Conservation (phyloP, 2,113 vertebrate species). For the Paradoxurus hermaphroditus region DNA sequence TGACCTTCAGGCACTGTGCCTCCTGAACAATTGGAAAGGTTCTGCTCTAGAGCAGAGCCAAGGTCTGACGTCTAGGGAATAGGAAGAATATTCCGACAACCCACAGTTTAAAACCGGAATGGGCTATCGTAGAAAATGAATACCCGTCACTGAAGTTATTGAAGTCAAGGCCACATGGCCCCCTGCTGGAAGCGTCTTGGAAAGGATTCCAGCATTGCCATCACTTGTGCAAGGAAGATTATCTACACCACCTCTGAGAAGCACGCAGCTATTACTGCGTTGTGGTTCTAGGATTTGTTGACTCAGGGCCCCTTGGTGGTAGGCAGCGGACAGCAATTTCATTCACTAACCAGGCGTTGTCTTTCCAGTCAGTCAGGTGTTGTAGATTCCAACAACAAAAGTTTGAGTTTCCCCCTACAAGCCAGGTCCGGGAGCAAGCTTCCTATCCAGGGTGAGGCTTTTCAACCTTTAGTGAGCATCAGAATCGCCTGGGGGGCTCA, state of each 20-base stretch:
- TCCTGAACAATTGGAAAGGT: not conserved
- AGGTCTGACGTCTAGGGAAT: not conserved
- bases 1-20: not conserved
- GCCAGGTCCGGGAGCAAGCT: not conserved
- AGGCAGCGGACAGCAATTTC: not conserved
- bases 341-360: accelerated
- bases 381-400: not conserved
- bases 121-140: not conserved
- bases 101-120: not conserved
- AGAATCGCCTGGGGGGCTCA: not conserved
- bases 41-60: not conserved
- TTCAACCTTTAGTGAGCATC: too few relatives aligned
- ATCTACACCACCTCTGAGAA: not conserved
- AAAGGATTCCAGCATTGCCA: not conserved
- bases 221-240: not conserved
- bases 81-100: not conserved
- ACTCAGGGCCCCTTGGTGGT: not conserved
- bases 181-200: constrained; percentile 15
- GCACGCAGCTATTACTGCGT: not conserved
- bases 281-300: not conserved
- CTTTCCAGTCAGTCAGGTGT: not conserved
- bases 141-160: not conserved
- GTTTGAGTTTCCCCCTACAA: not conserved
- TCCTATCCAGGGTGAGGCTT: not conserved
- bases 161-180: not conserved